A percentile compares a stretch with the other conserved stretches of the same genome.
Conservation (phyloP, 2,797 vertebrate species). For the Miichthys miiuy region DNA sequence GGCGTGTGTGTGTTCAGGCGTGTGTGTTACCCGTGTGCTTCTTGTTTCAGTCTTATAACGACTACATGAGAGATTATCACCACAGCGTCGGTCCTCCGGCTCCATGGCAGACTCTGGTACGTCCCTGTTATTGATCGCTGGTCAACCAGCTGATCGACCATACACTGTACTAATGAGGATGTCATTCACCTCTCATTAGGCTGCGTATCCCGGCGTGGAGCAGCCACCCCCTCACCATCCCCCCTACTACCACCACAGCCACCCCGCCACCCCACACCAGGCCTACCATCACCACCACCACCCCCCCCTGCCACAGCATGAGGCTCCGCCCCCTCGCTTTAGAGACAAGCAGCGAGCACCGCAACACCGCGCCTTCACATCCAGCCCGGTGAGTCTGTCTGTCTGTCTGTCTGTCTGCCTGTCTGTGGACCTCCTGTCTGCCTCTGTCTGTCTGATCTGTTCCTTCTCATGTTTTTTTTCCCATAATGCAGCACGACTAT, state of each 20-base stretch:
- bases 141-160: background rate
- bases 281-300: constrained; percentile 90
- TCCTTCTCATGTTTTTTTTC: background rate
- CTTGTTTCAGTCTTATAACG: constrained; percentile 94
- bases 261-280: constrained; percentile 91
- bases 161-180: background rate
- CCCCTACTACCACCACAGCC: constrained; percentile 92
- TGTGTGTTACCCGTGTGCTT: constrained; percentile 33
- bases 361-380: constrained; percentile 87
- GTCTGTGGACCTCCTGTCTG: background rate
- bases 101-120: constrained; percentile 98
- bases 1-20: background rate
- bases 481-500: constrained; percentile 92
- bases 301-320: constrained; percentile 84
- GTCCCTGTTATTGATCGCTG: constrained; percentile 24
- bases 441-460: background rate
- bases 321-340: constrained; percentile 89
- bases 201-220: constrained; percentile 94
- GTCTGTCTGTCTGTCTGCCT: background rate
- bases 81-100: constrained; percentile 96
- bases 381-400: constrained; percentile 79
- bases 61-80: constrained; percentile 98
- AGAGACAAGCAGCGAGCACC: constrained; percentile 90
- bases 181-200: constrained; percentile 75
- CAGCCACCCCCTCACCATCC: constrained; percentile 91